These are phyloP conservation scores for Tipula vernalis DNA, from an alignment of 2,888 invertebrate species.

Conservation along the genomic window DNA sequence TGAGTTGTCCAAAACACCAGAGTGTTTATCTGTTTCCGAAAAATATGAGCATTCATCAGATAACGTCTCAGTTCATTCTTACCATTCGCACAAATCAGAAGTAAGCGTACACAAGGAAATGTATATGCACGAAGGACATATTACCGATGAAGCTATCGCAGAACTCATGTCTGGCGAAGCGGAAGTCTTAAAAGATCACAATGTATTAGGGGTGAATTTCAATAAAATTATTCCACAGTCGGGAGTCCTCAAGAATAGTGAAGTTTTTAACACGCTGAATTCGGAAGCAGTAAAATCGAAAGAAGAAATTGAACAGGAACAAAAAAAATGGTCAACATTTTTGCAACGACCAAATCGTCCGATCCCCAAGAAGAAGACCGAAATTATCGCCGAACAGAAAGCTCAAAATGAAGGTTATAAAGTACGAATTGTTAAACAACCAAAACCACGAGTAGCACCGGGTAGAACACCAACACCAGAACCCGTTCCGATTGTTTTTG, in stretches of 20 bases:
- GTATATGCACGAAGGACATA: slow-evolving; percentile 18
- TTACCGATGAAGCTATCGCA: slow-evolving; percentile 54
- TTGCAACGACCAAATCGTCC: slow-evolving; percentile 60
- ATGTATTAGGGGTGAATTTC: slow-evolving; percentile 49
- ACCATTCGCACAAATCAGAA: slow-evolving; percentile 18
- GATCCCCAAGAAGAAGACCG: slow-evolving; percentile 38
- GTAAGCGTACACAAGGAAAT: neutral
- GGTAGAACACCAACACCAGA: slow-evolving; percentile 20
- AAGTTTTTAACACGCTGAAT: slow-evolving; percentile 50
- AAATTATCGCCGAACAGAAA: slow-evolving; percentile 22
- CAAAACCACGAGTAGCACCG: slow-evolving; percentile 27
- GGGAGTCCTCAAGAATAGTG: slow-evolving; percentile 50
- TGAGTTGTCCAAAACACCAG: neutral
- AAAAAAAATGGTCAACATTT: slow-evolving; percentile 60
- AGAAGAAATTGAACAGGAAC: slow-evolving; percentile 41
- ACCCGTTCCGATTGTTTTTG: slow-evolving; percentile 4
- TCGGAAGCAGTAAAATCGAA: slow-evolving; percentile 41
- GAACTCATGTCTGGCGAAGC: slow-evolving; percentile 54
- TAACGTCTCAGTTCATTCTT: slow-evolving; percentile 13
- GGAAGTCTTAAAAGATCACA: slow-evolving; percentile 52
- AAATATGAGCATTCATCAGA: neutral
- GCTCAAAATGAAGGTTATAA: slow-evolving; percentile 35
- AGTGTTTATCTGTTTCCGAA: neutral
- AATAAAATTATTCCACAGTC: slow-evolving; percentile 52
- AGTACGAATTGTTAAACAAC: slow-evolving; percentile 44